Evolutionary conservation across 2,797 vertebrate genomes (phyloP), one percentile per base, ranked within the genome.

Genomic region (Poecilia gillii): DNA sequence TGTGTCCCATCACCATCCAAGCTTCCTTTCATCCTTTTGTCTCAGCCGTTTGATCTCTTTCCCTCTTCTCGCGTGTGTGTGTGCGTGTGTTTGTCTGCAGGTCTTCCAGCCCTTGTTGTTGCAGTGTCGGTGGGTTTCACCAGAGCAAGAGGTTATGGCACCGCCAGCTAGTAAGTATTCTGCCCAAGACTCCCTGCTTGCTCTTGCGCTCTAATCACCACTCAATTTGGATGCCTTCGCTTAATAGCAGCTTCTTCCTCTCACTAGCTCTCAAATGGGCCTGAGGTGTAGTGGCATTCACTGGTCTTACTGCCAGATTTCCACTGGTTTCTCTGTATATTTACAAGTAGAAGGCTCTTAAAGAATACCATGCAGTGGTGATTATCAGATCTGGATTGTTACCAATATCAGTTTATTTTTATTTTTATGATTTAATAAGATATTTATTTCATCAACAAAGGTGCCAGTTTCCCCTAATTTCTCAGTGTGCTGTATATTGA

Each of bases 71-170:
- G 20, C 16, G 46, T 47, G 14, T 39, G 36, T 18, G 78, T 78
- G 57, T 80, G 20, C 6, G 20, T 70, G 3, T 76, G 46, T 77
- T 33, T 75, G 12, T 88, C 77, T 80, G 64, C 95, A 99, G 98
- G 98, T 91, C 96, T 99, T 89, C 99, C 99, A 74, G 99, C 99
- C 49, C 95, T 99, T 28, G 97, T 99, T 84, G 99, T 99, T 76
- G 99, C 99, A 0, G 97, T 99, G 91, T 99, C 99, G 0, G 98
- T 99, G 0, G 98, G 99, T 90, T 99, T 99, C 93, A 99, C 98
- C 16, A 95, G 98, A 94, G 98, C 99, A 53, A 97, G 99, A 96
- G 99, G 99, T 93, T 99, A 99, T 0, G 98, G 99, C 84, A 99
- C 99, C 1, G 91, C 96, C 28, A 99, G 95, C 96, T 99, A 99